Percentiles rank a stretch among this genome's conserved stretches.
These are phyloP conservation scores for Caranx ignobilis DNA, from an alignment of 2,113 vertebrate genomes.

Conservation along the genomic window DNA sequence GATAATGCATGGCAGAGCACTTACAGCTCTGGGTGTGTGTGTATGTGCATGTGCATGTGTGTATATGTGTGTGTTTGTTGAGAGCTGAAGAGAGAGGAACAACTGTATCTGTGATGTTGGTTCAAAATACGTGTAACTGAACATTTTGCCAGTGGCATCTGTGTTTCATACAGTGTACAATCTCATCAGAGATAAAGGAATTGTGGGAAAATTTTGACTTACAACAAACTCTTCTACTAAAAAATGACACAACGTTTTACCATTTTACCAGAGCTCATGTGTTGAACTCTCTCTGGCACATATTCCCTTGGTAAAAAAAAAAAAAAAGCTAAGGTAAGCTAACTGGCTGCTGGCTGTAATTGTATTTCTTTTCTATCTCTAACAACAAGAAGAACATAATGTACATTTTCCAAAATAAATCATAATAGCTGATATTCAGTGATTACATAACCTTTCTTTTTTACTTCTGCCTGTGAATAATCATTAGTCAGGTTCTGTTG, in stretches of 20 bases:
- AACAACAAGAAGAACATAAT: not conserved
- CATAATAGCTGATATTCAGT: not conserved
- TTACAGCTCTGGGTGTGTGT: not conserved
- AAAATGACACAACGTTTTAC: too few species aligned
- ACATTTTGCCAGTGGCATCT: constrained; percentile 6
- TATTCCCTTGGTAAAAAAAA: too few species aligned
- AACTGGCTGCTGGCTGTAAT: too few species aligned
- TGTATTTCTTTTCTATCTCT: not conserved
- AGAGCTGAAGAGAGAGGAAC: not conserved
- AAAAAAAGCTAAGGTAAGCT: not conserved
- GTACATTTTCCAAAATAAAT: not conserved
- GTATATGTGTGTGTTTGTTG: too few species aligned
- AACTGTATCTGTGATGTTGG: constrained; percentile 15
- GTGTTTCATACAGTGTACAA: not conserved
- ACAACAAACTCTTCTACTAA: not conserved
- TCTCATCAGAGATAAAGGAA: not conserved
- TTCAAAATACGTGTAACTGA: constrained; percentile 13
- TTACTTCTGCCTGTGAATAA: constrained; percentile 12
- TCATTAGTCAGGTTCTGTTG: not conserved
- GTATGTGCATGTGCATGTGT: too few species aligned
- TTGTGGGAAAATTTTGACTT: not conserved
- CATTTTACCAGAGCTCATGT: too few species aligned
- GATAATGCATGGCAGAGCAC: not conserved
- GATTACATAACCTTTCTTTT: not conserved
- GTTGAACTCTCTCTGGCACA: too few species aligned